A percentile compares a stretch with the other conserved stretches of the same genome.
Evolutionary conservation across 1,140 invertebrate species (phyloP).

Genomic region (Nylanderia fulva): DNA sequence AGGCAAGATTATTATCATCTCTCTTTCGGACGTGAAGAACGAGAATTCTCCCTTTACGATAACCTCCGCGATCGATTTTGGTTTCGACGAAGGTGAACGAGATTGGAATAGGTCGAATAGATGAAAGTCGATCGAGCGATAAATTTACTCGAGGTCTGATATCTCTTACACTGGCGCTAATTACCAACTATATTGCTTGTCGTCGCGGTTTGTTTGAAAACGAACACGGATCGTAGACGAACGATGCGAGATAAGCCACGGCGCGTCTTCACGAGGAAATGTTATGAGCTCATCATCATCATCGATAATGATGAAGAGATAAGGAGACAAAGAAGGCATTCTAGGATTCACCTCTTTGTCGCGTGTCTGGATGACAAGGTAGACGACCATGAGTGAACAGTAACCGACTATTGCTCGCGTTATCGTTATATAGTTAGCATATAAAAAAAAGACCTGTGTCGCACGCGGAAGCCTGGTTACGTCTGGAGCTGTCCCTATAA

Average conservation of each 20-base stretch:
- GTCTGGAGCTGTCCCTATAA: slow-evolving; percentile 19
- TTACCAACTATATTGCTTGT: slow-evolving; percentile 21
- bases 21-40: no score
- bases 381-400: neutral
- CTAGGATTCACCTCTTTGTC: neutral
- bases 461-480: neutral
- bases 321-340: slow-evolving; percentile 5
- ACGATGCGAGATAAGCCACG: slow-evolving; percentile 15
- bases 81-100: neutral
- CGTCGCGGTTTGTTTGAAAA: slow-evolving; percentile 36
- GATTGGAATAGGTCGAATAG: neutral
- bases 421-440: neutral
- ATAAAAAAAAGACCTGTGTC: slow-evolving; percentile 32
- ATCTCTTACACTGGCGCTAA: neutral
- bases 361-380: neutral
- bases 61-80: neutral
- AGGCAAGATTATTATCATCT: no score
- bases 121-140: neutral
- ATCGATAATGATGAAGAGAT: slow-evolving; percentile 7
- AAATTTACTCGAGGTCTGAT: slow-evolving; percentile 5
- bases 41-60: neutral
- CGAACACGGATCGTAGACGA: neutral
- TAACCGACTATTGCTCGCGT: slow-evolving; percentile 31
- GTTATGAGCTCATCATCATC: neutral
- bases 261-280: neutral